These are phyloP conservation scores for Accipiter cooperii DNA, from an alignment of 2,113 vertebrate genomes.

Conservation along the genomic window DNA sequence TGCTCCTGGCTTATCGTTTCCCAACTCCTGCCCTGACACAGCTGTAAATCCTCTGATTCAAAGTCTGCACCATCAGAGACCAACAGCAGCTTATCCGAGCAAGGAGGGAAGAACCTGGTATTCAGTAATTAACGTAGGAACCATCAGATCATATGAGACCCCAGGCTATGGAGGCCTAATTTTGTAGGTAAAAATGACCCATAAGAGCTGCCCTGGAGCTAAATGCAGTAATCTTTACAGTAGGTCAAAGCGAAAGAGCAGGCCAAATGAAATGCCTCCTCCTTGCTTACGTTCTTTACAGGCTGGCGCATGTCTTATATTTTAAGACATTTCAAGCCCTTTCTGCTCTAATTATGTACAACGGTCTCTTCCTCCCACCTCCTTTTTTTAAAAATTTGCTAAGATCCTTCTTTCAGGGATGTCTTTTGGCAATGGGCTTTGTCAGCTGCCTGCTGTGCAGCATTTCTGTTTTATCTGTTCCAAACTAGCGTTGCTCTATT, in stretches of 20 bases:
- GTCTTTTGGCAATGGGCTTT: neutral
- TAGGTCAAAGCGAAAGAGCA: neutral
- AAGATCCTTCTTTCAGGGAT: neutral
- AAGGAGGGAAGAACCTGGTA: neutral
- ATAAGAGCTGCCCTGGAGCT: neutral
- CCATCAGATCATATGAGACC: neutral
- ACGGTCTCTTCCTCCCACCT: neutral
- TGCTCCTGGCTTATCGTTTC: constrained; percentile 18
- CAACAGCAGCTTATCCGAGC: neutral
- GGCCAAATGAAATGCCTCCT: neutral
- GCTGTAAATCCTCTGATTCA: constrained; percentile 15
- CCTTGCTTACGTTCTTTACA: neutral
- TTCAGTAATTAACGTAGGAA: neutral
- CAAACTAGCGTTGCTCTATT: neutral
- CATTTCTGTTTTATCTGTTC: neutral
- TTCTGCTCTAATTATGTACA: neutral
- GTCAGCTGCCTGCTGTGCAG: neutral
- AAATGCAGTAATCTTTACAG: neutral
- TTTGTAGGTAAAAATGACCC: neutral
- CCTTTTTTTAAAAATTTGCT: neutral
- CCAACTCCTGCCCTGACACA: constrained; percentile 1
- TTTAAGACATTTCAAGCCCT: neutral
- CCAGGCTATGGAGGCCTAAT: neutral
- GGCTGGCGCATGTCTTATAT: neutral
- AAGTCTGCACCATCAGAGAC: neutral